These are phyloP conservation scores for Empis livida DNA, from an alignment of 2,888 invertebrate species.

Conservation along the genomic window DNA sequence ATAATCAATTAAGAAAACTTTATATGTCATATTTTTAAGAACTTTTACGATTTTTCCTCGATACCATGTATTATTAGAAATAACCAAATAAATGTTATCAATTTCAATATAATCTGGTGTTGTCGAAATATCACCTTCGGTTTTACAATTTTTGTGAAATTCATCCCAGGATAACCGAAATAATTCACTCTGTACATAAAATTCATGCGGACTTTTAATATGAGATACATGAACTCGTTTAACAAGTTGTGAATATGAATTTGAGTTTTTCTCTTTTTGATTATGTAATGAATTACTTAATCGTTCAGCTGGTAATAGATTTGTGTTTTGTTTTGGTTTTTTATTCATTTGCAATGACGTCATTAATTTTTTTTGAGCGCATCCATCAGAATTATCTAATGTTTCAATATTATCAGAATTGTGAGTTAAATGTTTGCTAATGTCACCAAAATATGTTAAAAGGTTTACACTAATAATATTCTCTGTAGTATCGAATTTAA, in stretches of 20 bases:
- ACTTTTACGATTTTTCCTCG: constrained; percentile 35
- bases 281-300: too few species aligned
- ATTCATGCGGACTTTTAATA: constrained; percentile 46
- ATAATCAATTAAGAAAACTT: constrained; percentile 51
- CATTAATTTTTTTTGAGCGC: too few species aligned
- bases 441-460: too few species aligned
- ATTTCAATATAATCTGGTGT: constrained; percentile 14
- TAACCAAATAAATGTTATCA: constrained; percentile 52
- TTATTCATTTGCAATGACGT: too few species aligned
- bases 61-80: constrained; percentile 48
- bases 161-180: not conserved
- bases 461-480: too few species aligned
- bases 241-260: too few species aligned
- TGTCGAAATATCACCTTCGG: constrained; percentile 13
- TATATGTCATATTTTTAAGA: constrained; percentile 23
- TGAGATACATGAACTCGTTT: constrained; percentile 36
- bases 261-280: too few species aligned
- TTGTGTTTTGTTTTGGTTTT: too few species aligned
- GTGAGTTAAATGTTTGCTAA: too few species aligned
- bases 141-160: constrained; percentile 12
- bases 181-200: constrained; percentile 41
- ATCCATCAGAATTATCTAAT: too few species aligned
- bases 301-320: not conserved
- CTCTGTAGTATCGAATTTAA: too few species aligned
- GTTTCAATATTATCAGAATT: too few species aligned